Percentiles rank a stretch among this genome's conserved stretches.
phyloP scores from a whole-genome alignment of 2,113 vertebrate genomes.

The Neotoma lepida region DNA sequence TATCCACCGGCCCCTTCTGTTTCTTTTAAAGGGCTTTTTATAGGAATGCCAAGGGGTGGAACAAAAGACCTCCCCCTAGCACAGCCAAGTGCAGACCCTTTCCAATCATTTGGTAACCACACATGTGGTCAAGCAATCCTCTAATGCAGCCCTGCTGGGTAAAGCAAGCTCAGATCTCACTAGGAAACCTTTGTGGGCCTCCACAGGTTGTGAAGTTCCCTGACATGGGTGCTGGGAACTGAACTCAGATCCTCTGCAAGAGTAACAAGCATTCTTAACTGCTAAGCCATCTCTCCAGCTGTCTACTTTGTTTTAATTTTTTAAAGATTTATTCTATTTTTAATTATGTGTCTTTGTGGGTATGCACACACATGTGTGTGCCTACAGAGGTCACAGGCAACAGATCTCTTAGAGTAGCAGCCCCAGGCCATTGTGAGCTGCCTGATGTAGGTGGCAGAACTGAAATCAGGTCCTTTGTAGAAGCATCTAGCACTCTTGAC shows the following conservation, averaged over 20 bases:
- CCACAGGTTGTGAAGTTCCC: background rate
- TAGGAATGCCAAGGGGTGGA: too few species aligned
- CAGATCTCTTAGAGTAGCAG: background rate
- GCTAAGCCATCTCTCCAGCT: background rate
- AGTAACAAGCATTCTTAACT: background rate
- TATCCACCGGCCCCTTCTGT: too few species aligned
- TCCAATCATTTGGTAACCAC: too few species aligned
- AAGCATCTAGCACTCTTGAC: background rate
- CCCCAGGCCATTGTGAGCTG: background rate
- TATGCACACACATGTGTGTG: background rate
- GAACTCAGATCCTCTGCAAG: background rate
- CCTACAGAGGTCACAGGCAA: background rate
- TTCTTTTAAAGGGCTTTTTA: too few species aligned
- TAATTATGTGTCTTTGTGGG: background rate
- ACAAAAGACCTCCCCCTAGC: too few species aligned
- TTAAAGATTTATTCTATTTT: background rate
- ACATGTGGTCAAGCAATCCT: too few species aligned
- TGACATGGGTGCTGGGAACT: background rate
- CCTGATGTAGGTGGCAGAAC: background rate
- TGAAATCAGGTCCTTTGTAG: background rate
- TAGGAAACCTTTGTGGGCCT: too few species aligned
- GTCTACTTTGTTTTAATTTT: background rate
- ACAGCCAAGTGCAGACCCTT: too few species aligned
- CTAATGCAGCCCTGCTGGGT: too few species aligned
- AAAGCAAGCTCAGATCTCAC: too few species aligned